Conservation (phyloP, 2,797 vertebrate species). For the Agapornis canus region DNA sequence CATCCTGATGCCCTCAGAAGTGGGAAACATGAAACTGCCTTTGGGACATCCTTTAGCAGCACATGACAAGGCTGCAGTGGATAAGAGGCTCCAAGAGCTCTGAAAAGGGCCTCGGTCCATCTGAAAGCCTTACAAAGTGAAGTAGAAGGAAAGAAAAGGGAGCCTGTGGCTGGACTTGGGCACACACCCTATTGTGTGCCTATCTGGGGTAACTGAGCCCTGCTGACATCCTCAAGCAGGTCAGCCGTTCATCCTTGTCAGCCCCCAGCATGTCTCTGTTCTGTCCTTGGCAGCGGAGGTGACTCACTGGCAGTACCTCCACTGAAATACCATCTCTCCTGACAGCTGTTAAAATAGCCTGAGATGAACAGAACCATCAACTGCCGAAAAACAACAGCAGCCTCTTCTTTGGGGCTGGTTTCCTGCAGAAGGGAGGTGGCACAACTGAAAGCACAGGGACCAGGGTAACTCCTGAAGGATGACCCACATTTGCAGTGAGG, state of each 20-base stretch:
- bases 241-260: not conserved
- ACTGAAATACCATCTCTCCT: not conserved
- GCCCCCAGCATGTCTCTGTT: not conserved
- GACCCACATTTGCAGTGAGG: not conserved
- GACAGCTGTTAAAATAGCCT: constrained; percentile 37
- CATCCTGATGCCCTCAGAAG: not conserved
- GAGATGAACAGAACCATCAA: not conserved
- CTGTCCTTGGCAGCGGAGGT: not conserved
- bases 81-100: not conserved
- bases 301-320: not conserved
- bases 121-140: not conserved
- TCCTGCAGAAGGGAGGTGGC: not conserved
- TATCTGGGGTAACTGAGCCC: not conserved
- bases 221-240: not conserved
- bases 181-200: not conserved
- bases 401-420: not conserved
- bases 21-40: not conserved
- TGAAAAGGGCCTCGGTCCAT: rapidly evolving
- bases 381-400: not conserved
- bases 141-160: not conserved
- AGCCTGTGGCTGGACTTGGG: not conserved
- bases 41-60: not conserved
- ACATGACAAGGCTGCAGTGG: rapidly evolving
- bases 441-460: not conserved
- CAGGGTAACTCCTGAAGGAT: not conserved